Evolutionary conservation across 2,888 invertebrate species (phyloP), one percentile per base, ranked within the genome.

Genomic region (Mycalesis mineus): DNA sequence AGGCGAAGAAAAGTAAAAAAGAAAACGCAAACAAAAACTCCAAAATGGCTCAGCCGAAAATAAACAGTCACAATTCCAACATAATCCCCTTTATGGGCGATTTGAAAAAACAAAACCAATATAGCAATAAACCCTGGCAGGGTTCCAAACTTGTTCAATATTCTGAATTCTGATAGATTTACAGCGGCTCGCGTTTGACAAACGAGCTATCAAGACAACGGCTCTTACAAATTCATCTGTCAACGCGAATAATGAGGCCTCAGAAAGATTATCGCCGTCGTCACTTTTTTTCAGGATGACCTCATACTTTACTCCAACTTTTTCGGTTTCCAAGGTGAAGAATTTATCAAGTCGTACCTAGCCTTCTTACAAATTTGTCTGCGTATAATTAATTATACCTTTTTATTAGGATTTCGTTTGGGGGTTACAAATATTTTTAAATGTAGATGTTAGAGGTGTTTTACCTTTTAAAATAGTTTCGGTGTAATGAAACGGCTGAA

Each of bases 221-320:
- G 65, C 66, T 68, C 73, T 74, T 77, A 77, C 77, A 80, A 80
- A 82, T 79, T 73, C 72, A 68, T 80, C 76, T 74, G 79, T 79
- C 82, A 74, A 66, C 71, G 61, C 54, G 59, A 67, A 76, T 82
- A 80, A 82, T 77, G 80, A 81, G 73, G 62, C 69, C 68, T 62
- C 65, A 62, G 67, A 14, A 22, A 55, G 56, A 61, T 58, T 57
- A 58, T 28, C 49, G 53, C 50, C 53, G 49, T 51, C 42, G 15
- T 45, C 36, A 45, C 45, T 58, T 61, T 58, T 58, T 60, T 48
- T 49, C 49, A 36, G 7, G 40, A 36, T 54, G 44, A 53, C 31
- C 60, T 54, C 53, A 50, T 60, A 48, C 50, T 28, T 57, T 54
- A 13, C 31, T 33, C n/a, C 55, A 53, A 57, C 40, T 15, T 29